A percentile compares a stretch with the other conserved stretches of the same genome.
Evolutionary conservation across 2,113 vertebrate genomes (phyloP).

Genomic region (Ondatra zibethicus): DNA sequence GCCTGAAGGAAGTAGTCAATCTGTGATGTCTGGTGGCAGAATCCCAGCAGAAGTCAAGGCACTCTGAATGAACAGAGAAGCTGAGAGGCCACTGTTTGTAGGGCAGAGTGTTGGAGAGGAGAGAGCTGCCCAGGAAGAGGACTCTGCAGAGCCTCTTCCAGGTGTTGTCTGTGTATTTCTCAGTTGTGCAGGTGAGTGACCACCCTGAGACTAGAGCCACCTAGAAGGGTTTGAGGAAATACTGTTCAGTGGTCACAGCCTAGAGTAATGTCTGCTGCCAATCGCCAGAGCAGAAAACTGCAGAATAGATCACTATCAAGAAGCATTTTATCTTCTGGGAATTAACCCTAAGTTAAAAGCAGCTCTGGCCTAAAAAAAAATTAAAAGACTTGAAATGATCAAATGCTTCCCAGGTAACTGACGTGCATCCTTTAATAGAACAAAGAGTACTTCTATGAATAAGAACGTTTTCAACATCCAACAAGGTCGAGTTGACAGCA

Average conservation of each 20-base stretch:
- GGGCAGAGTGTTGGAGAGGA: background rate
- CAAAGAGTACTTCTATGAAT: background rate
- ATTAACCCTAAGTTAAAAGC: slow-evolving; percentile 34
- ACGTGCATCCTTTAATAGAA: background rate
- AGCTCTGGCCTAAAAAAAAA: background rate
- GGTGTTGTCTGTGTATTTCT: background rate
- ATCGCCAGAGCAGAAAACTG: background rate
- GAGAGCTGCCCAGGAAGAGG: background rate
- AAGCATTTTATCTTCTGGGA: background rate
- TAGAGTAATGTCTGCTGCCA: background rate
- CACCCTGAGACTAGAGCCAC: background rate
- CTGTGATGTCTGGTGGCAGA: background rate
- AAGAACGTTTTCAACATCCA: background rate
- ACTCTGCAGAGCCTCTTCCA: background rate
- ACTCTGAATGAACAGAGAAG: background rate
- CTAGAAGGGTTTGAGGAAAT: background rate
- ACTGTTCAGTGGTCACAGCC: background rate
- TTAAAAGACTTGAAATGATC: slow-evolving; percentile 24
- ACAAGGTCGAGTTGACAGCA: background rate
- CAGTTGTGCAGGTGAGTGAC: background rate
- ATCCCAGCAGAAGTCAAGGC: background rate
- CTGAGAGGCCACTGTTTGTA: background rate
- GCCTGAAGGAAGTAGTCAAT: background rate
- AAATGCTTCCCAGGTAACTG: background rate
- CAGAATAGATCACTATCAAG: background rate